A percentile compares a stretch with the other conserved stretches of the same genome.
These are phyloP conservation scores for Nomada fucata DNA, from an alignment of 2,888 invertebrate species.

Conservation along the genomic window DNA sequence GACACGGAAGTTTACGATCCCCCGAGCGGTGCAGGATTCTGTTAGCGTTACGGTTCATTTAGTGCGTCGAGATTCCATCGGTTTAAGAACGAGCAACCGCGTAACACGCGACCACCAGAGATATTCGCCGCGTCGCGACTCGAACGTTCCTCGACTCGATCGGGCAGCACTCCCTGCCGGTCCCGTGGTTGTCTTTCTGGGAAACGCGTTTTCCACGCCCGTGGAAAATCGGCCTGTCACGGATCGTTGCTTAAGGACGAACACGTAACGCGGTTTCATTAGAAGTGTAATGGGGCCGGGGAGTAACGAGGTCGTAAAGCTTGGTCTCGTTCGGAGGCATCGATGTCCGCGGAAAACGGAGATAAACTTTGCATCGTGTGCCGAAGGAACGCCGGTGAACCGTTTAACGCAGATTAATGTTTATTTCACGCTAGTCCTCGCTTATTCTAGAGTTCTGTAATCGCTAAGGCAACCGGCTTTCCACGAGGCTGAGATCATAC, in stretches of 20 bases:
- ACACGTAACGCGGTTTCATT: constrained; percentile 27
- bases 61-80: constrained; percentile 2
- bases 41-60: constrained; percentile 22
- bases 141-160: not conserved
- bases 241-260: constrained; percentile 31
- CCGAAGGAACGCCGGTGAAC: too few species aligned
- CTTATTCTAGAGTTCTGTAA: not conserved
- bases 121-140: constrained; percentile 3
- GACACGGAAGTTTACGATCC: constrained; percentile 33
- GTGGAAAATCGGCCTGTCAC: constrained; percentile 7
- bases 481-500: constrained; percentile 35
- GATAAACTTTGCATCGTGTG: not conserved
- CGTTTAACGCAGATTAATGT: too few species aligned
- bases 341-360: not conserved
- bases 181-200: not conserved
- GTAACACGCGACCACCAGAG: not conserved
- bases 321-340: not conserved
- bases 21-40: not conserved
- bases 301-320: not conserved
- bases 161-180: not conserved
- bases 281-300: not conserved
- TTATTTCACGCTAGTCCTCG: too few species aligned
- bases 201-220: constrained; percentile 4
- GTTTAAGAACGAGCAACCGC: not conserved
- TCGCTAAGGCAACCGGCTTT: constrained; percentile 34